Conservation (phyloP, 2,113 vertebrate genomes). For the Recurvirostra avosetta region DNA sequence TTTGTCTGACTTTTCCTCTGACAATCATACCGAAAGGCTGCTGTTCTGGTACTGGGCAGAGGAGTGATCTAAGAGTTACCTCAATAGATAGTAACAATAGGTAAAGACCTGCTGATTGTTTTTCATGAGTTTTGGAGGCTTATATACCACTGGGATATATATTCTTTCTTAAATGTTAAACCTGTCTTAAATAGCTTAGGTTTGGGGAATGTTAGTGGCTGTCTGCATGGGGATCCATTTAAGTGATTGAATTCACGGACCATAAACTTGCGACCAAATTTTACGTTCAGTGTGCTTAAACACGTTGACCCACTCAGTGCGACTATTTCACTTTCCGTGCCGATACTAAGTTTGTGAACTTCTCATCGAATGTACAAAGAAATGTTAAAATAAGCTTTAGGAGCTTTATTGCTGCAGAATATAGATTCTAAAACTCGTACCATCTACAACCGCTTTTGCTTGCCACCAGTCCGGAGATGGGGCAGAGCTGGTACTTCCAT, state of each 20-base stretch:
- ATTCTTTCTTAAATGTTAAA: not conserved
- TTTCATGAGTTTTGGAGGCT: not conserved
- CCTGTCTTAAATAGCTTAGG: not conserved
- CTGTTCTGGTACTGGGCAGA: not conserved
- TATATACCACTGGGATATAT: not conserved
- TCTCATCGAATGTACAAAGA: not conserved
- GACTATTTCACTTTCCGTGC: not conserved
- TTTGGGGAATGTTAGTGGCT: not conserved
- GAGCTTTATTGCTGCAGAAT: not conserved
- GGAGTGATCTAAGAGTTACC: not conserved
- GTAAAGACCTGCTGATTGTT: not conserved
- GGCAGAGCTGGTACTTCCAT: not conserved
- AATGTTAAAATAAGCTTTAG: not conserved
- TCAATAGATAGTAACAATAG: not conserved
- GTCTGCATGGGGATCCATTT: not conserved
- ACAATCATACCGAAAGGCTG: not conserved
- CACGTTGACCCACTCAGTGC: not conserved
- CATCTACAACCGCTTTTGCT: accelerated
- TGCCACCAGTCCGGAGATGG: not conserved
- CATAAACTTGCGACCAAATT: not conserved
- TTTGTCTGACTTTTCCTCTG: not conserved
- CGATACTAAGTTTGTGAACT: not conserved
- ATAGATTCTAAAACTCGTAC: not conserved
- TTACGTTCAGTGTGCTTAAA: not conserved
- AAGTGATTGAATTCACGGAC: not conserved